Evolutionary conservation across 2,113 vertebrate genomes (phyloP), one percentile per base, ranked within the genome.

Genomic region (Limnothrissa miodon): DNA sequence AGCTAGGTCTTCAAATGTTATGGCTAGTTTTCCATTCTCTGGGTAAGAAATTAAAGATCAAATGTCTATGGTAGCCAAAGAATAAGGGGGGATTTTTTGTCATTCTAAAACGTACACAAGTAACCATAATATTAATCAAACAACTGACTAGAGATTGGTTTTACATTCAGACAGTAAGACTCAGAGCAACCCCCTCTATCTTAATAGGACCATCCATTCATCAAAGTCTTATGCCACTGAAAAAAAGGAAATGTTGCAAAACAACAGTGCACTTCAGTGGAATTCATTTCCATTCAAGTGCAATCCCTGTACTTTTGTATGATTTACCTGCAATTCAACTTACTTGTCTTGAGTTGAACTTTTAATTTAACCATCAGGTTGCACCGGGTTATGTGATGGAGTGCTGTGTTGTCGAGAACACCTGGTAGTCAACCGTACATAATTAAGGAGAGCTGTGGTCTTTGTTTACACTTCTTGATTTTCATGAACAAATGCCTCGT

Each of bases 41-140:
- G 84, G 51, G 85, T 87, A 85, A 83, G 83, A 88, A 83, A 81
- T 79, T 80, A 42, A 84, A 84, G 82, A 78, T 85, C 87, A 91
- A 89, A 89, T 89, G 90, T 94, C 89, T 87, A 88, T 89, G 85
- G 80, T 89, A 93, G 92, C 94, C 94, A 93, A 93, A 93, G 93
- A 93, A 90, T 89, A 91, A 90, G 85, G 82, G 80, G 87, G 81
- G 85, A 79, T 83, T 84, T 83, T 33, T 82, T 44, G 29, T 87
- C 86, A 87, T 62, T 81, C 23, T 89, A 86, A 85, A 81, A 48
- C 87, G 85, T 83, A 79, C 80, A 81, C 62, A 82, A 78, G 13
- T 70, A 78, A 80, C 85, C 83, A 78, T 80, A 56, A 45, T 78
- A 81, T 78, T 59, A 11, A 17, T 11, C 11, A 74, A 36, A 17